phyloP scores from a whole-genome alignment of 92 coral and sea anemone genomes.

The Scolanthus callimorphus region DNA sequence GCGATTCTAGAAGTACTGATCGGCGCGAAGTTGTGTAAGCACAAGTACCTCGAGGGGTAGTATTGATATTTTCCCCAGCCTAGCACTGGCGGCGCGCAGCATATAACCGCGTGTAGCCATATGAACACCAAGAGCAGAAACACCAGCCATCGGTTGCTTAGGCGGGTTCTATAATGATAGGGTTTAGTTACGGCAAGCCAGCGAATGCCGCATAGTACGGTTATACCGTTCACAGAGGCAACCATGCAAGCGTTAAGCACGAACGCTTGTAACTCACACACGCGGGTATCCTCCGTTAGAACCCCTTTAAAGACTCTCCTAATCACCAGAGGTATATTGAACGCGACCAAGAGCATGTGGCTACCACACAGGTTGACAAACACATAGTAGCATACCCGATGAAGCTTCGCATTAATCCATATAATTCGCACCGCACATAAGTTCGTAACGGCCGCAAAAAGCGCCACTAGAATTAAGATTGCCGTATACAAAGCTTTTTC shows the following conservation, averaged over 20 bases:
- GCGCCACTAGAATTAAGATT: slow-evolving; percentile 12
- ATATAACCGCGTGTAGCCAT: slow-evolving; percentile 19
- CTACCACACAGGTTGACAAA: slow-evolving; percentile 27
- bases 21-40: slow-evolving; percentile 26
- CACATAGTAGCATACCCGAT: slow-evolving; percentile 29
- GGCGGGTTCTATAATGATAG: slow-evolving; percentile 19
- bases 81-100: slow-evolving; percentile 22
- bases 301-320: slow-evolving; percentile 14
- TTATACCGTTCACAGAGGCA: slow-evolving; percentile 26
- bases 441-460: slow-evolving; percentile 17
- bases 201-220: slow-evolving; percentile 18
- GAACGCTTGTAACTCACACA: slow-evolving; percentile 28
- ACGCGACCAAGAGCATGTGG: slow-evolving; percentile 13
- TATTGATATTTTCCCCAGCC: slow-evolving; percentile 31
- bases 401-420: slow-evolving; percentile 22
- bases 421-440: slow-evolving; percentile 20
- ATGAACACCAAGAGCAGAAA: slow-evolving; percentile 18
- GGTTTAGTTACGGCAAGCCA: slow-evolving; percentile 35
- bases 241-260: slow-evolving; percentile 31
- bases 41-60: slow-evolving; percentile 20
- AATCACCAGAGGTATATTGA: slow-evolving; percentile 22
- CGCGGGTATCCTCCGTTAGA: slow-evolving; percentile 4
- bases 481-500: slow-evolving; percentile 25
- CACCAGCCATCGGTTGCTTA: slow-evolving; percentile 25
- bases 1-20: slow-evolving; percentile 13